Base-by-base conservation (phyloP, 2,797 vertebrate genomes). In the Chaenodraco wilsoni region DNA sequence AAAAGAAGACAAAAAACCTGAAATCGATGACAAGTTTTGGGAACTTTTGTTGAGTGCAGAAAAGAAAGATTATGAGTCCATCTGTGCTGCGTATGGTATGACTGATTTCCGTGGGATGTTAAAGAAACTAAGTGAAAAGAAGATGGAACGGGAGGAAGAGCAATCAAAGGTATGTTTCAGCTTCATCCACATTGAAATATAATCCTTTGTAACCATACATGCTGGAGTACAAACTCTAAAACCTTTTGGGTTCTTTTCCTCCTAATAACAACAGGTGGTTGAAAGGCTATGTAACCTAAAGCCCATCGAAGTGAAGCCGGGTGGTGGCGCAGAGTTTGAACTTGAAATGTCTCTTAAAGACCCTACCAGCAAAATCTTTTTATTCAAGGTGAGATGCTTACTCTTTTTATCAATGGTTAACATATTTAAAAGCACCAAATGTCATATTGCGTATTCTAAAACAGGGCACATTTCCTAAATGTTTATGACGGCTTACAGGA, bases 21-120 rank as follows among this genome's bases (percentile, higher is more conserved):
- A 96, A 78, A 84, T 89, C 0, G 91, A 94, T 84, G 95, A 95
- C 3, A 91, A 84, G 43, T 94, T 98, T 78, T 97, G 95, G 95
- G 96, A 98, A 23, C 71, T 97, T 69, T 56, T 98, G 83, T 45
- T 97, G 87, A 95, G 95, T 4, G 93, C 95, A 5, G 95, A 96
- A 55, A 96, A 84, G 65, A 97, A 90, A 84, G 95, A 98, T 67
- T 97, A 97, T 1, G 96, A 97, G 78, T 72, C 70, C 15, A 96
- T 98, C 76, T 98, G 96, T 80, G 0, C 85, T 0, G 92, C 96
- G 79, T 95, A 96, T 0, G 95, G 96, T 21, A 89, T 98, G 56
- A 96, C 93, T 1, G 95, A 98, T 84, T 96, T 96, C 70, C 95
- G 96, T 3, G 88, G 96, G 82, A 96, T 98, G 95, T 90, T 98